Base-by-base conservation (phyloP, 2,797 vertebrate genomes). In the Sebastes hubbsi region DNA sequence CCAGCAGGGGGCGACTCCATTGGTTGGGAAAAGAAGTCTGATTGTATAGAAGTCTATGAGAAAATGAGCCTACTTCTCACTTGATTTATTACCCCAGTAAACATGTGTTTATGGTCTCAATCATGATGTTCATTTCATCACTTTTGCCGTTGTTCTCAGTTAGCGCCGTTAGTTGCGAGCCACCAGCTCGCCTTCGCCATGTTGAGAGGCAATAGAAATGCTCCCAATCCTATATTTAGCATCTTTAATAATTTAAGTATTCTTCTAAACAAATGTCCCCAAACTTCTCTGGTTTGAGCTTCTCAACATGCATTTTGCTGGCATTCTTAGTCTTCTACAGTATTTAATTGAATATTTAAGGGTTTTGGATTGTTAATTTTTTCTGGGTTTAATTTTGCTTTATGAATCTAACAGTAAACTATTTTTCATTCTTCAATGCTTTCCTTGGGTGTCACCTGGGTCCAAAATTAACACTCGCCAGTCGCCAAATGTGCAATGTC, bases 11-110 rank as follows among this genome's bases (percentile, higher is more conserved):
- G 38, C 14, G 1, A 42, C 38, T 42, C 3, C 2, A 0, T 0
- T 42, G 38, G 38, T 42, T 42, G 14, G 38, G 14, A 42, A 42
- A 42, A 42, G 38, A 42, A 42, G 38, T 42, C 2, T 16, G 38
- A 42, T 42, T 42, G 38, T 42, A 42, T 16, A 42, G 38, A 42
- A 14, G 38, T 42, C 38, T 42, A 2, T 42, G 38, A 16, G 38
- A 42, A 42, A 42, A 1, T 42, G 38, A 42, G 13, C 38, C 38
- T 36, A 36, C 34, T 16, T 14, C 13, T 42, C 38, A 42, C 38
- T 42, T 42, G 14, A 42, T 42, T 42, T 42, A 42, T 0, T 42
- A 42, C 38, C 38, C 0, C 38, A 42, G 2, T 42, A 16, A 0
- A 42, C 0, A 42, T 42, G 38, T 0, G 38, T 42, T 42, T 1